These are phyloP conservation scores for Mareca penelope DNA, from an alignment of 2,797 vertebrate genomes.

Conservation along the genomic window DNA sequence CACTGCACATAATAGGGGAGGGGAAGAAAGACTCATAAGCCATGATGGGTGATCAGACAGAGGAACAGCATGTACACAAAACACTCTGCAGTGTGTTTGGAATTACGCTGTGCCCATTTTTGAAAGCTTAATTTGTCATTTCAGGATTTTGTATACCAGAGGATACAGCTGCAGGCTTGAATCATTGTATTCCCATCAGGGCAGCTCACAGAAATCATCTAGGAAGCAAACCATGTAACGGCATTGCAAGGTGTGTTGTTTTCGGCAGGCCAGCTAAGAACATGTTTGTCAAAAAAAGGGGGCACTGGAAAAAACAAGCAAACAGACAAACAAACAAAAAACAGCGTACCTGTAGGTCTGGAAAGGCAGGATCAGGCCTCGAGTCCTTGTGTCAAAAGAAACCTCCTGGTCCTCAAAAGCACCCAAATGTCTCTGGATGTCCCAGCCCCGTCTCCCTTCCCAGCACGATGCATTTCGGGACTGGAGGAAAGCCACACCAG, in stretches of 20 bases:
- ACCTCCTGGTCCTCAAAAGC: background rate
- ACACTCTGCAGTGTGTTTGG: background rate
- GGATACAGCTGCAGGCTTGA: constrained; percentile 28
- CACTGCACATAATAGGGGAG: background rate
- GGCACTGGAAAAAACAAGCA: background rate
- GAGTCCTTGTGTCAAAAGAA: background rate
- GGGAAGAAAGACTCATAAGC: constrained; percentile 9
- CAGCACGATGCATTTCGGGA: background rate
- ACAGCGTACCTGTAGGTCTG: accelerated
- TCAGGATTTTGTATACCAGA: background rate
- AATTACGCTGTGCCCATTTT: background rate
- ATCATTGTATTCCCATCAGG: constrained; percentile 2
- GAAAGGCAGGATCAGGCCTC: background rate
- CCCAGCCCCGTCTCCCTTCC: background rate
- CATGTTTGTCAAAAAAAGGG: background rate
- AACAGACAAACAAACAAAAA: background rate
- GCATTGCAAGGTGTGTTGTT: background rate
- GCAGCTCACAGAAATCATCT: background rate
- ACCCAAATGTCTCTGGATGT: background rate
- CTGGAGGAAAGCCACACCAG: background rate
- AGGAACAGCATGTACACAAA: background rate
- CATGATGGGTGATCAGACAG: background rate
- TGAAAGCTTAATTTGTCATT: constrained; percentile 59
- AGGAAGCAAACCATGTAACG: background rate
- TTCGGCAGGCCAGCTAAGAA: background rate